Base-by-base conservation (phyloP, 35 echinoderm and acorn worm species). In the Eucidaris tribuloides region DNA sequence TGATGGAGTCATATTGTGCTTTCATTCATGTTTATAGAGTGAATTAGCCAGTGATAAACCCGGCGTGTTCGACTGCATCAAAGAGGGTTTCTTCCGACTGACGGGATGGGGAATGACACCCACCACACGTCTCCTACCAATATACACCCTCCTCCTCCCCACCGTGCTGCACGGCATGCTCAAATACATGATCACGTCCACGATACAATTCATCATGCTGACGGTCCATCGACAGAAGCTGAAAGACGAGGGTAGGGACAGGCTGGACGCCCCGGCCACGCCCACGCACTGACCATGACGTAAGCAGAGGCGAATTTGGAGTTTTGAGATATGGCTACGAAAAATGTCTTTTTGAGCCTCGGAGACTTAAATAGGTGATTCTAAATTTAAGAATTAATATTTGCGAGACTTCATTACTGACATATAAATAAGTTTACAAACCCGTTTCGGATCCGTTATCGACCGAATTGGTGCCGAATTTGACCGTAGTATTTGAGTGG, bases 1-100 rank as follows among this genome's bases (percentile, higher is more conserved):
- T n/a, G n/a, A n/a, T n/a, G n/a, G 13, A 0, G n/a, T 54, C n/a
- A 17, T 18, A 35, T 44, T 30, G 17, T 20, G 15, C 19, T 54
- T 23, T 52, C 28, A 29, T 54, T 25, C 30, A 29, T 52, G 64
- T 15, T 78, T 58, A 32, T 84, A 99, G 96, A 99, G 96, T 84
- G 96, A 99, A 41, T 90, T 99, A 36, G 96, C 96, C 27, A 99
- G 96, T 87, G 96, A 99, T 56, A 80, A 74, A 48, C 96, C 96
- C 35, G 96, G 96, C 24, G 79, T 93, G 2, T 82, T 99, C n/a
- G 96, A 99, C 78, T 99, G 96, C 62, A 80, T 99, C 58, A 93
- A 90, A 56, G 96, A 99, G 56, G 96, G 96, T 19, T 89, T 99
- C 52, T 87, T 49, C 48, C 87, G 96, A 2, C 87, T 99, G 2